These are phyloP conservation scores for Apaloderma vittatum DNA, from an alignment of 2,113 vertebrate genomes.

Conservation along the genomic window DNA sequence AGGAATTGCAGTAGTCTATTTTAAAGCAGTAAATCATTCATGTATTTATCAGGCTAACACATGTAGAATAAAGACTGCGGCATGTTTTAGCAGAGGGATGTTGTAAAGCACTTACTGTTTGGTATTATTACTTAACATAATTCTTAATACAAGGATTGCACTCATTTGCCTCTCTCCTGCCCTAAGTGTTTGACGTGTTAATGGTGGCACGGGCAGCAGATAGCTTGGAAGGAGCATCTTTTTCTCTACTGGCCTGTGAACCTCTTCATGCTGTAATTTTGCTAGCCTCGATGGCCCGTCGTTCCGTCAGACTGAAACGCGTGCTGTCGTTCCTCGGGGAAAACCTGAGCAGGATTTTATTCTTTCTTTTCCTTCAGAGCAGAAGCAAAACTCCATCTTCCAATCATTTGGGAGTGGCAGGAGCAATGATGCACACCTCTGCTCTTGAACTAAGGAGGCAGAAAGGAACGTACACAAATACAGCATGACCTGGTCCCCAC, in stretches of 20 bases:
- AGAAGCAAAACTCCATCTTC: background rate
- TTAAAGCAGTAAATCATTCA: background rate
- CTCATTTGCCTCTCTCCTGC: background rate
- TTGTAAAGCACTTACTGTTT: background rate
- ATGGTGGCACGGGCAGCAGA: background rate
- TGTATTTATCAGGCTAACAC: background rate
- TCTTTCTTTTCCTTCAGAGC: background rate
- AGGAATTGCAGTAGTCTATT: background rate
- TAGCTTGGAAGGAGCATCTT: background rate
- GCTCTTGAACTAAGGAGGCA: background rate
- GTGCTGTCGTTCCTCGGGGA: background rate
- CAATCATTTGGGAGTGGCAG: background rate
- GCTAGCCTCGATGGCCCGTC: background rate
- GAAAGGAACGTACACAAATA: background rate
- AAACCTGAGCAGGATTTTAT: background rate
- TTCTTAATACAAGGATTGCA: background rate
- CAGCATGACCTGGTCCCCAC: background rate
- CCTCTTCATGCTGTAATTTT: background rate
- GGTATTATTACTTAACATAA: background rate
- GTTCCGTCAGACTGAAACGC: background rate
- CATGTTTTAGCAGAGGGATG: fast-evolving
- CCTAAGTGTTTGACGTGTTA: background rate
- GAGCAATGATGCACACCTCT: background rate
- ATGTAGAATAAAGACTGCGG: background rate
- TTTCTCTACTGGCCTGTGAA: fast-evolving